Conservation (phyloP, 2,797 vertebrate genomes). For the Neomorphus geoffroyi region DNA sequence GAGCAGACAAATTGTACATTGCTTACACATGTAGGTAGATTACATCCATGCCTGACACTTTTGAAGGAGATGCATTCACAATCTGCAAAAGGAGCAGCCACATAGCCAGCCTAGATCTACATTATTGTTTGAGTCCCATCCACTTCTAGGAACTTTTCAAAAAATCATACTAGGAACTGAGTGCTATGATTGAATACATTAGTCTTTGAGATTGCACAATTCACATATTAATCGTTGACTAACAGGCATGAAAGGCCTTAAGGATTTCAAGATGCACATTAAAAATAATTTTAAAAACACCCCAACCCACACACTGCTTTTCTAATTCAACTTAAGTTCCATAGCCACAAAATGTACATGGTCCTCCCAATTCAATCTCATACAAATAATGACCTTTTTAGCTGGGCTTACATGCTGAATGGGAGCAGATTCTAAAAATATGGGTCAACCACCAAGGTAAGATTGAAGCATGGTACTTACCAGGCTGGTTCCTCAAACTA, state of each 20-base stretch:
- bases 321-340: not conserved
- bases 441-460: not conserved
- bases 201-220: not conserved
- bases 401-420: not conserved
- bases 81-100: not conserved
- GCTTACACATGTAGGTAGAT: fast-evolving
- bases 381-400: not conserved
- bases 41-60: not conserved
- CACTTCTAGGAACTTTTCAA: not conserved
- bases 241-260: not conserved
- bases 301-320: not conserved
- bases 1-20: not conserved
- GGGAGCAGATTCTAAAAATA: not conserved
- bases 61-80: not conserved
- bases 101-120: not conserved
- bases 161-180: not conserved
- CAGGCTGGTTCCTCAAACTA: not conserved
- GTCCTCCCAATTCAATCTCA: not conserved
- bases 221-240: not conserved
- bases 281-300: not conserved
- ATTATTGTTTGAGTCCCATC: not conserved
- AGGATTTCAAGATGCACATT: not conserved
- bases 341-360: not conserved
- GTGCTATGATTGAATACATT: not conserved
- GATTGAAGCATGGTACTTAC: not conserved